Evolutionary conservation across 2,888 invertebrate species (phyloP).

Genomic region (Conomelus anceps): DNA sequence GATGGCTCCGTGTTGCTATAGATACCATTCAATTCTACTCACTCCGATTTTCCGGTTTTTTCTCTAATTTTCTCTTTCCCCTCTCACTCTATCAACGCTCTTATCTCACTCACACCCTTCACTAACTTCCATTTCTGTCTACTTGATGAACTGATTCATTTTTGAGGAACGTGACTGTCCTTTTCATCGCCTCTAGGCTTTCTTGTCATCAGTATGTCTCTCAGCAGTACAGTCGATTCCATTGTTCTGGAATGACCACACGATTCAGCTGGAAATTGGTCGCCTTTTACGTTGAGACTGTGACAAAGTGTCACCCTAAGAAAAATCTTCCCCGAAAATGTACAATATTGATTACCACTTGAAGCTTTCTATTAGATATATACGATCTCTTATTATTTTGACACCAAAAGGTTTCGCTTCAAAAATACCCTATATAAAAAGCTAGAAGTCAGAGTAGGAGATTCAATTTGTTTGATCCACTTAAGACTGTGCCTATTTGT

Average conservation of each 20-base stretch:
- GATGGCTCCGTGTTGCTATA: slow-evolving; percentile 7
- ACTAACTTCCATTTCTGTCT: neutral
- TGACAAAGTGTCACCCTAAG: neutral
- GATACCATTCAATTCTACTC: slow-evolving; percentile 3
- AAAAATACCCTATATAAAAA: too few species aligned
- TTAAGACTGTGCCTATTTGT: too few species aligned
- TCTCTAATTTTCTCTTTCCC: neutral
- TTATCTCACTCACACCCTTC: neutral
- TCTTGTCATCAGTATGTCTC: neutral
- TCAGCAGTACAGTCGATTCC: neutral
- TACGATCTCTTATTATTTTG: neutral
- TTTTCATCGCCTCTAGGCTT: neutral
- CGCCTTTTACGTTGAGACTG: neutral
- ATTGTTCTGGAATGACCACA: neutral
- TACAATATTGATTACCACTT: neutral
- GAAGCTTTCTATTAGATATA: neutral
- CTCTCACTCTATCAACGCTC: neutral
- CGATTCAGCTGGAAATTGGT: neutral
- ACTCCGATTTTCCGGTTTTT: neutral
- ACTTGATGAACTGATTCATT: neutral
- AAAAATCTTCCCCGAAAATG: neutral
- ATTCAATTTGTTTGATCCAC: too few species aligned
- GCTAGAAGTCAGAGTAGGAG: too few species aligned
- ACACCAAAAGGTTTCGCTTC: neutral
- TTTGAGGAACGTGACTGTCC: neutral